A percentile compares a stretch with the other conserved stretches of the same genome.
phyloP scores from a whole-genome alignment of 2,888 invertebrate genomes.

The Eupeodes latifasciatus region DNA sequence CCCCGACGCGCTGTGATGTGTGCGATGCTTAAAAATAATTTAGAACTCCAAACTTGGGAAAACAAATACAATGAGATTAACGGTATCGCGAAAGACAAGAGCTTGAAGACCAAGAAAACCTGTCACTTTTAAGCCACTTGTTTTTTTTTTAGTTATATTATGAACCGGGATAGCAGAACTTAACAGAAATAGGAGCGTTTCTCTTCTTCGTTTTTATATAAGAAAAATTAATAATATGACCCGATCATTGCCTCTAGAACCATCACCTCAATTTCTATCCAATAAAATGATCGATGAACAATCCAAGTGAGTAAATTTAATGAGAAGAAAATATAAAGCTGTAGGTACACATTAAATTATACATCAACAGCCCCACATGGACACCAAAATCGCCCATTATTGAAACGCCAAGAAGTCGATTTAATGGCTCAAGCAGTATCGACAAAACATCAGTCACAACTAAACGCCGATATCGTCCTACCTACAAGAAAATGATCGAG shows the following conservation, averaged over 20 bases:
- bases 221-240: neutral
- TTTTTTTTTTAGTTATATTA: too few relatives aligned
- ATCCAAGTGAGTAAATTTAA: neutral
- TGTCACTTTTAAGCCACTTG: too few relatives aligned
- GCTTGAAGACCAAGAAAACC: too few relatives aligned
- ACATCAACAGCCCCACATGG: neutral
- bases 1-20: too few relatives aligned
- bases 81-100: too few relatives aligned
- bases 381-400: neutral
- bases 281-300: neutral
- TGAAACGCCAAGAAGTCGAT: neutral
- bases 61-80: too few relatives aligned
- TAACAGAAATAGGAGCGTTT: too few relatives aligned
- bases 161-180: too few relatives aligned
- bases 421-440: too few relatives aligned
- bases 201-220: neutral
- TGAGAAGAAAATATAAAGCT: neutral
- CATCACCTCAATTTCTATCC: neutral
- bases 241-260: too few relatives aligned
- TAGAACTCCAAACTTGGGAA: too few relatives aligned
- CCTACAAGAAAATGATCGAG: slow-evolving; percentile 34
- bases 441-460: neutral
- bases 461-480: neutral
- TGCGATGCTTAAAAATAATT: too few relatives aligned
- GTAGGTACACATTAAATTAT: neutral